These are phyloP conservation scores for Caradrina clavipalpis DNA, from an alignment of 2,888 invertebrate genomes.

Conservation along the genomic window DNA sequence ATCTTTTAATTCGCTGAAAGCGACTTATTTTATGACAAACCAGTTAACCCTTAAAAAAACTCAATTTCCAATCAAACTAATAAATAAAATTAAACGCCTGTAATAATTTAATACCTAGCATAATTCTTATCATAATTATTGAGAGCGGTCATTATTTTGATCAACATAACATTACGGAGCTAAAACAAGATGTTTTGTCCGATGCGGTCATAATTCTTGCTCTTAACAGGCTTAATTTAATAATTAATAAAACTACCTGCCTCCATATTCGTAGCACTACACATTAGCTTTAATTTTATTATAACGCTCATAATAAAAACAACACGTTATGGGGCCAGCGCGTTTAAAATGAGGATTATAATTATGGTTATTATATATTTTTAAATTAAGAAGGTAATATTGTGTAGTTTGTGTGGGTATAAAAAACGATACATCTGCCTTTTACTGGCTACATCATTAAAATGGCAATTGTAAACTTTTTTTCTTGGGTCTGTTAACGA, in stretches of 20 bases:
- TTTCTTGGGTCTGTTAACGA: not conserved
- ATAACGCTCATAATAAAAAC: slow-evolving; percentile 55
- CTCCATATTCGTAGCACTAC: slow-evolving; percentile 26
- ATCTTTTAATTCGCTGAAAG: slow-evolving; percentile 11
- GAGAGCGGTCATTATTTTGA: slow-evolving; percentile 33
- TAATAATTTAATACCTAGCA: slow-evolving; percentile 11
- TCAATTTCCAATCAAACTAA: not conserved
- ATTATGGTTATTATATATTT: slow-evolving; percentile 53
- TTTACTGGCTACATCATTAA: slow-evolving; percentile 19
- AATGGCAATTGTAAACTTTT: slow-evolving; percentile 3
- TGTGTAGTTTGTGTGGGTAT: slow-evolving; percentile 29
- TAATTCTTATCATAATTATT: slow-evolving; percentile 25
- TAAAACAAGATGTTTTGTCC: slow-evolving; percentile 49
- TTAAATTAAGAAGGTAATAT: slow-evolving; percentile 48
- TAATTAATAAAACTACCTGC: slow-evolving; percentile 58
- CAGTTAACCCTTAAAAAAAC: not conserved
- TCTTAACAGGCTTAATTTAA: slow-evolving; percentile 52
- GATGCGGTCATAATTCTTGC: slow-evolving; percentile 51
- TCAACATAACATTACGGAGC: slow-evolving; percentile 43
- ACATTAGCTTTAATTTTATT: slow-evolving; percentile 60
- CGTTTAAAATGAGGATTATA: slow-evolving; percentile 46
- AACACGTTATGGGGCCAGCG: slow-evolving; percentile 44
- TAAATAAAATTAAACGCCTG: slow-evolving; percentile 15
- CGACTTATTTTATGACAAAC: not conserved
- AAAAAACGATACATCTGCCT: slow-evolving; percentile 43